Evolutionary conservation across 2,888 invertebrate genomes (phyloP).

Genomic region (Tetranychus piercei): DNA sequence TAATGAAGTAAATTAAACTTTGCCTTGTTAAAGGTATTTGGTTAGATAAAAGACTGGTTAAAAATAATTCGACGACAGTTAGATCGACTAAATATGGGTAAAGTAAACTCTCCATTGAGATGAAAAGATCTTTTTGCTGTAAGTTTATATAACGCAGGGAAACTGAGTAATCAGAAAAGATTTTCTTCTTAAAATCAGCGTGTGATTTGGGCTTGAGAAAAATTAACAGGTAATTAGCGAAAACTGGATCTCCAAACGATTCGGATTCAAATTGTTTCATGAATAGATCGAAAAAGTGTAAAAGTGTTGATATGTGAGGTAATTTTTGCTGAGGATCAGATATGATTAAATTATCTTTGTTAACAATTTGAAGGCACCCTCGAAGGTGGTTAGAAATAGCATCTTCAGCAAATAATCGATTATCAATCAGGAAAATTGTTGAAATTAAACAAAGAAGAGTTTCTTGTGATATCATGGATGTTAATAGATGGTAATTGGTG

Average conservation of each 20-base stretch:
- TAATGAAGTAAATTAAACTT: neutral
- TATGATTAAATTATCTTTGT: neutral
- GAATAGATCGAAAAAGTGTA: constrained; percentile 13
- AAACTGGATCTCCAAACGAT: constrained; percentile 18
- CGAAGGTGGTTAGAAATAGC: constrained; percentile 7
- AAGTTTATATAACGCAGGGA: neutral
- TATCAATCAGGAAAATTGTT: constrained; percentile 14
- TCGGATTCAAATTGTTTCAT: constrained; percentile 15
- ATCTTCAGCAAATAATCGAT: constrained; percentile 17
- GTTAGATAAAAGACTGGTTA: neutral
- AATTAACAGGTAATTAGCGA: constrained; percentile 17
- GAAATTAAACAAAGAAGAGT: constrained; percentile 11
- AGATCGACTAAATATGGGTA: neutral
- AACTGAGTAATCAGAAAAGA: neutral
- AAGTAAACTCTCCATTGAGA: neutral
- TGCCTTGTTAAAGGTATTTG: neutral
- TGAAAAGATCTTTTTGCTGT: neutral
- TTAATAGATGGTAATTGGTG: neutral
- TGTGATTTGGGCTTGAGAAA: neutral
- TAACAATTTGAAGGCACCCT: neutral
- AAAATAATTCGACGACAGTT: neutral
- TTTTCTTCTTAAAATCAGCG: neutral
- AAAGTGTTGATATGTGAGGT: neutral
- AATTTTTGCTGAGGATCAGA: neutral
- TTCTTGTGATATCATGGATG: constrained; percentile 8